Conservation (phyloP, 2,113 vertebrate genomes). For the Beaufortia kweichowensis region DNA sequence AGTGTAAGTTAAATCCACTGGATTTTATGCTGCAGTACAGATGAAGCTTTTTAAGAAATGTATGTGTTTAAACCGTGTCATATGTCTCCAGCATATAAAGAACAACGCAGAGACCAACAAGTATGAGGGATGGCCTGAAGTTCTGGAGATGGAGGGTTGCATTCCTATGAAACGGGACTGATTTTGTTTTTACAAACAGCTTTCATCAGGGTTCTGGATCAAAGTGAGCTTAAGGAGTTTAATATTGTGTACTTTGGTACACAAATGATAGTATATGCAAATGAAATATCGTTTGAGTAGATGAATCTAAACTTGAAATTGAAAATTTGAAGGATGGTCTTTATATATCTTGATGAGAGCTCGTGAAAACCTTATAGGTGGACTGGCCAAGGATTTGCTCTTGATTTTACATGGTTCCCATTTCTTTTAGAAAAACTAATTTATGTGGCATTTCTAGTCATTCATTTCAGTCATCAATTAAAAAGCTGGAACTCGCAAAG, state of each 20-base stretch:
- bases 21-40: no score
- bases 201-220: neutral
- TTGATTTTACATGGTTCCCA: neutral
- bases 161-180: slow-evolving; percentile 86
- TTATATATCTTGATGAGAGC: neutral
- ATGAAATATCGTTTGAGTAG: no score
- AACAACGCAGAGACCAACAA: slow-evolving; percentile 95
- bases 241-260: no score
- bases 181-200: no score
- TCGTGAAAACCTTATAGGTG: no score
- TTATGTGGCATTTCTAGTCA: neutral
- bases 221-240: no score
- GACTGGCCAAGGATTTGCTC: no score
- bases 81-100: slow-evolving; percentile 85
- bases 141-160: slow-evolving; percentile 98
- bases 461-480: neutral
- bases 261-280: no score
- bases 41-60: no score
- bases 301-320: neutral
- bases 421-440: neutral
- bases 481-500: neutral
- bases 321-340: neutral
- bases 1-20: no score
- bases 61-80: neutral
- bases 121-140: slow-evolving; percentile 97